Evolutionary conservation across 2,113 vertebrate genomes (phyloP).

Genomic region (Micronycteris hirsuta): DNA sequence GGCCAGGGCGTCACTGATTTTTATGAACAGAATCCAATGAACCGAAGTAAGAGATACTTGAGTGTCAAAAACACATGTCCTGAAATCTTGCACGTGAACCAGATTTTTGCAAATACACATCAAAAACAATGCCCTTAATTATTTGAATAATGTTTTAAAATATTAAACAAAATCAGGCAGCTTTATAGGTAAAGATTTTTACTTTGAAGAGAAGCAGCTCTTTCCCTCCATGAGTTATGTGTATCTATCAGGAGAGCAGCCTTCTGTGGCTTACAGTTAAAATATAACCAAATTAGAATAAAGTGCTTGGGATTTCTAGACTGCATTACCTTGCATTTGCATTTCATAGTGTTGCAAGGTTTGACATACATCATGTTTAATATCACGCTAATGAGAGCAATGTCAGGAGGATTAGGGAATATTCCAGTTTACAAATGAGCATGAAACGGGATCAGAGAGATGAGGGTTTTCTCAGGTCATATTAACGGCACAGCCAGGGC

Average conservation of each 20-base stretch:
- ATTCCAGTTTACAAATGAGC: background rate
- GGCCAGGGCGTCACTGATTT: background rate
- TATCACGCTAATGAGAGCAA: background rate
- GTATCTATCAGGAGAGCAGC: background rate
- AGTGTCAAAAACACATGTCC: background rate
- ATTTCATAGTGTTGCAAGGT: background rate
- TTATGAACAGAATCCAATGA: slow-evolving; percentile 7
- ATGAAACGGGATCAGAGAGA: background rate
- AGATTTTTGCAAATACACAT: background rate
- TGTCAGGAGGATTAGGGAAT: background rate
- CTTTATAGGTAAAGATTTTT: background rate
- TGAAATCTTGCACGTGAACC: background rate
- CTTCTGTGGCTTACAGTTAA: background rate
- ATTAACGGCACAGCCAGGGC: background rate
- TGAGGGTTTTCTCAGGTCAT: background rate
- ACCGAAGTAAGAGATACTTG: slow-evolving; percentile 1
- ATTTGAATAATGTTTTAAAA: background rate
- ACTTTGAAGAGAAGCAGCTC: background rate
- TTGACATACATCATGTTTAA: background rate
- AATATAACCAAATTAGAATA: background rate
- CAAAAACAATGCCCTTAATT: background rate
- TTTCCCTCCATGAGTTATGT: background rate
- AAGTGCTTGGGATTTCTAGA: background rate
- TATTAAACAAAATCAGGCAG: background rate
- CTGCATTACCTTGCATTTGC: background rate